A percentile compares a stretch with the other conserved stretches of the same genome.
These are phyloP conservation scores for Drosophila longiperda DNA, from an alignment of 2,888 invertebrate species.

Conservation along the genomic window DNA sequence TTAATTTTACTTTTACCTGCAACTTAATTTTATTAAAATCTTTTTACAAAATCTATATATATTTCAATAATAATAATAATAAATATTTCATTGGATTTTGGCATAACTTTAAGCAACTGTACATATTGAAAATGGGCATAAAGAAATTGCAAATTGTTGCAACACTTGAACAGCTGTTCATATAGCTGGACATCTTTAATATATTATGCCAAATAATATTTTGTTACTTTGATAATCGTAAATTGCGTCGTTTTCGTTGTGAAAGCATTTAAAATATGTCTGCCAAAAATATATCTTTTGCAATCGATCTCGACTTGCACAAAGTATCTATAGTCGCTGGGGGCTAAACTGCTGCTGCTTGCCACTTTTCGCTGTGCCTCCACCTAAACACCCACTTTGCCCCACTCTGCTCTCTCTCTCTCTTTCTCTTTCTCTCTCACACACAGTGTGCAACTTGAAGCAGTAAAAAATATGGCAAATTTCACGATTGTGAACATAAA, in stretches of 20 bases:
- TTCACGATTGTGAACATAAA: slow-evolving; percentile 58
- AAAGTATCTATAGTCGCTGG: slow-evolving; percentile 2
- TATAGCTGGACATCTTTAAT: not conserved
- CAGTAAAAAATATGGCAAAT: slow-evolving; percentile 51
- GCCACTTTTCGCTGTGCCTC: not conserved
- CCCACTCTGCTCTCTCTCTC: not conserved
- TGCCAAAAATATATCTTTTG: slow-evolving; percentile 1
- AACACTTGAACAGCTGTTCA: not conserved
- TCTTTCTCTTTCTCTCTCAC: not conserved
- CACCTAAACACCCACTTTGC: not conserved
- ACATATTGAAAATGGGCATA: not conserved
- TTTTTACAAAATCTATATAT: not conserved
- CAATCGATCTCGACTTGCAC: not conserved
- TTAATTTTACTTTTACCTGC: too few species aligned
- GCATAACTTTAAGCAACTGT: not conserved
- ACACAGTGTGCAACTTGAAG: slow-evolving; percentile 4
- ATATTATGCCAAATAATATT: not conserved
- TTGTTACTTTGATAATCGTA: not conserved
- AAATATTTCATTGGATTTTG: not conserved
- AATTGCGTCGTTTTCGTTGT: not conserved
- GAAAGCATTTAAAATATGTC: not conserved
- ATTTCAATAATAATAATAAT: too few species aligned
- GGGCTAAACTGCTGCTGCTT: slow-evolving; percentile 10
- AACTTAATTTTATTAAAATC: not conserved
- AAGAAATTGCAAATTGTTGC: not conserved